Percentiles rank a stretch among this genome's conserved stretches.
phyloP scores from a whole-genome alignment of 2,797 vertebrate genomes.

The Eurystomus glaucurus region DNA sequence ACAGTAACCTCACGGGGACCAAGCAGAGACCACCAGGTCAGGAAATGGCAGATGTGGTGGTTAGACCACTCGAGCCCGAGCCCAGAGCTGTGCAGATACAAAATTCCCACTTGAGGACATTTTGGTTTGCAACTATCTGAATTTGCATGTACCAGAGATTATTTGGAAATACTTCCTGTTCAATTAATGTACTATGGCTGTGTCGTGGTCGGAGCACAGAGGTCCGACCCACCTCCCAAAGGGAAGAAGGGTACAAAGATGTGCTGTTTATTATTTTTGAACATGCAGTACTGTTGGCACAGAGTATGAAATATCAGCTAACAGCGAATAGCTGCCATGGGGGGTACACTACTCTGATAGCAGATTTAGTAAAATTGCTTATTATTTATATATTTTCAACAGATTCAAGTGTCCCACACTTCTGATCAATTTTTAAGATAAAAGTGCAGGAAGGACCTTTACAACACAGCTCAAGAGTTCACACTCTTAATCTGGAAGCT shows the following conservation, averaged over 20 bases:
- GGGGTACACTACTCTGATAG: not conserved
- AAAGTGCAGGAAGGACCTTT: not conserved
- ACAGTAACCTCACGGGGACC: not conserved
- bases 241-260: not conserved
- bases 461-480: constrained; percentile 3
- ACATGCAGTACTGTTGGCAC: not conserved
- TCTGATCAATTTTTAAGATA: not conserved
- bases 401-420: not conserved
- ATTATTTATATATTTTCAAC: not conserved
- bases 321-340: not conserved
- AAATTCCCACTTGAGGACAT: not conserved
- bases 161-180: not conserved
- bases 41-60: fast-evolving
- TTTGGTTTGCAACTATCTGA: not conserved
- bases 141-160: not conserved
- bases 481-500: constrained; percentile 64
- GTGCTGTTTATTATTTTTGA: not conserved
- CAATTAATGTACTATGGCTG: not conserved
- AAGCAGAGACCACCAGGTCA: not conserved
- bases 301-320: not conserved
- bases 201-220: too few relatives aligned
- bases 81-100: not conserved
- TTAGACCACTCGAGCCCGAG: not conserved
- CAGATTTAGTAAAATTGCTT: not conserved
- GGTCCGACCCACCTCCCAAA: too few relatives aligned